A percentile compares a stretch with the other conserved stretches of the same genome.
Evolutionary conservation across 2,113 vertebrate genomes (phyloP).

Genomic region (Actinemys pallida): DNA sequence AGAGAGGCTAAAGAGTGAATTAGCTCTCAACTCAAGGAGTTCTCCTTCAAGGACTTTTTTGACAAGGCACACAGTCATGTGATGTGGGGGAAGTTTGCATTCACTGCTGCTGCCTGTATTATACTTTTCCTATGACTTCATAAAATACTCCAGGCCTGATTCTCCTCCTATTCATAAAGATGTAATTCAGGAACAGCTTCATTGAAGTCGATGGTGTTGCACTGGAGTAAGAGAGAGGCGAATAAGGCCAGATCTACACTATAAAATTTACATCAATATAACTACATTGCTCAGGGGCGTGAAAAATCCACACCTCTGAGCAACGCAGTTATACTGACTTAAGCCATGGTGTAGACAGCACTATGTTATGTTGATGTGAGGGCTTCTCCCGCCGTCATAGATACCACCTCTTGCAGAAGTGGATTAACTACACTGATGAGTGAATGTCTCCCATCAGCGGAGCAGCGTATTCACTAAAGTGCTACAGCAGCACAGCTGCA

Average conservation of each 20-base stretch:
- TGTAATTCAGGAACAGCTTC: not conserved
- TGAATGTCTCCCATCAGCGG: not conserved
- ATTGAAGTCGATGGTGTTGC: not conserved
- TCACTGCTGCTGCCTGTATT: not conserved
- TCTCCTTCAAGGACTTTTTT: not conserved
- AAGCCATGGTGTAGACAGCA: not conserved
- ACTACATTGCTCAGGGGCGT: not conserved
- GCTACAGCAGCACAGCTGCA: not conserved
- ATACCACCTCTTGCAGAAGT: not conserved
- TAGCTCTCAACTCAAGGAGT: not conserved
- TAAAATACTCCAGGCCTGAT: not conserved
- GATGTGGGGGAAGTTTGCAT: not conserved
- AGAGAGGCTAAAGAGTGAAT: not conserved
- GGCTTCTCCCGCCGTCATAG: no score
- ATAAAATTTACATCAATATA: not conserved
- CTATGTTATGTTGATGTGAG: no score
- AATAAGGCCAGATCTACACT: not conserved
- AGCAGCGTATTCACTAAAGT: not conserved
- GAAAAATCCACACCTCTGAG: not conserved
- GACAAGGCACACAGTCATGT: no score
- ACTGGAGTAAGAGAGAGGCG: not conserved
- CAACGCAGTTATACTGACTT: not conserved
- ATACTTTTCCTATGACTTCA: accelerated
- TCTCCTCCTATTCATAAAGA: not conserved
- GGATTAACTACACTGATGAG: not conserved